Base-by-base conservation (phyloP, 2,113 vertebrate genomes). In the Cryptoleucopteryx plumbea region DNA sequence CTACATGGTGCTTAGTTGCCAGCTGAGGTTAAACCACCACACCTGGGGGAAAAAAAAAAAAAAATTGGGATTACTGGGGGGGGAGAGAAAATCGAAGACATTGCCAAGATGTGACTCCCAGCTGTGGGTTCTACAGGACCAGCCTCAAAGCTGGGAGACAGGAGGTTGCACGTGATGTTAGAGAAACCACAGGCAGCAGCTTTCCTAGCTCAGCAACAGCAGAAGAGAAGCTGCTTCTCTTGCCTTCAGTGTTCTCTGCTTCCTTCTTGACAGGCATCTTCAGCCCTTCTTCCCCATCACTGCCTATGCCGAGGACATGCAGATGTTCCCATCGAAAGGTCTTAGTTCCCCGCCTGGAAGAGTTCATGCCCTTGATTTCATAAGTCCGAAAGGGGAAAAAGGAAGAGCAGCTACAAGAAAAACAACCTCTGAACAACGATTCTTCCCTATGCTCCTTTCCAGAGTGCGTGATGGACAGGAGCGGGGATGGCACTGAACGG, bases 311-410 rank as follows among this genome's bases (percentile, higher is more conserved):
- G 5, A 82, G 58, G 66, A 77, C 16, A 12, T 7, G 32, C 61
- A 82, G 82, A 48, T 56, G 79, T 79, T 92, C 72, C 83, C 2
- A 4, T 62, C 29, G 50, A 70, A 86, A 74, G 32, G 55, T 72
- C 79, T 90, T 19, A 75, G 71, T 52, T 61, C 74, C 50, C n/a
- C 0, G 3, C 68, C 84, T 84, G 55, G 63, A 95, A 84, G 59
- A 81, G 93, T 78, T 94, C 77, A 31, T 66, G 63, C 19, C 82
- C 86, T 48, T n/a, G 63, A 83, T 94, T 93, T 96, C 89, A n/a
- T 83, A 95, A 88, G 27, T 62, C 48, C 23, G 45, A 73, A 63
- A 75, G 40, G 23, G 56, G 15, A 7, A 52, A 75, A 82, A 48
- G n/a, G 74, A 82, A 85, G 31, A 86, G 10, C n/a, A 56, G 59